Conservation (phyloP, 2,113 vertebrate genomes). For the Rhinichthys klamathensis region DNA sequence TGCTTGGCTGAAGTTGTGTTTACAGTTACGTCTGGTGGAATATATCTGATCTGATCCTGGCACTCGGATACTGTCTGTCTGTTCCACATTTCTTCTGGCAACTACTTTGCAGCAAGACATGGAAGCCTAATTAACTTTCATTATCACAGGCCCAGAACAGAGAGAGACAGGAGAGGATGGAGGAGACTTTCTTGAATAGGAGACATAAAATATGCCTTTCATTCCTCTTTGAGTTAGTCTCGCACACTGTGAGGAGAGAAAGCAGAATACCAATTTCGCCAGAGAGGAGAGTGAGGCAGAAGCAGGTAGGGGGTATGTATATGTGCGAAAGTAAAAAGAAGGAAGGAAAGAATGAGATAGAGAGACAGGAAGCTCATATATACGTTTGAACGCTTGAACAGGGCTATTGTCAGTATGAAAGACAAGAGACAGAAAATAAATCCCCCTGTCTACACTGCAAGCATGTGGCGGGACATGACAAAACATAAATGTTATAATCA, state of each 20-base stretch:
- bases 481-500: constrained; percentile 22
- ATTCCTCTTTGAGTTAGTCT: constrained; percentile 31
- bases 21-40: constrained; percentile 41
- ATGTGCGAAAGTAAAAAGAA: constrained; percentile 38
- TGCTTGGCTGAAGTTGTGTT: constrained; percentile 42
- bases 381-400: constrained; percentile 16
- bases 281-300: constrained; percentile 5
- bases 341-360: constrained; percentile 1
- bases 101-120: constrained; percentile 57
- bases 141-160: constrained; percentile 65
- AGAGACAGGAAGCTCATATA: constrained; percentile 12
- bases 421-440: constrained; percentile 1
- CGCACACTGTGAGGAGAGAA: background rate
- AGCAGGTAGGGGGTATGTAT: constrained; percentile 17
- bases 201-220: constrained; percentile 42
- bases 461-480: background rate
- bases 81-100: constrained; percentile 45
- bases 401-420: constrained; percentile 25
- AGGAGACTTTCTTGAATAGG: constrained; percentile 37
- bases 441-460: background rate
- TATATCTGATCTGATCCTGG: constrained; percentile 45
- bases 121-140: constrained; percentile 70
- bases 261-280: constrained; percentile 34
- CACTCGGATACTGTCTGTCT: constrained; percentile 34
- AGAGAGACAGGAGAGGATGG: constrained; percentile 36